A percentile compares a stretch with the other conserved stretches of the same genome.
Evolutionary conservation across 2,797 vertebrate species (phyloP).

Genomic region (Nyctibius grandis): DNA sequence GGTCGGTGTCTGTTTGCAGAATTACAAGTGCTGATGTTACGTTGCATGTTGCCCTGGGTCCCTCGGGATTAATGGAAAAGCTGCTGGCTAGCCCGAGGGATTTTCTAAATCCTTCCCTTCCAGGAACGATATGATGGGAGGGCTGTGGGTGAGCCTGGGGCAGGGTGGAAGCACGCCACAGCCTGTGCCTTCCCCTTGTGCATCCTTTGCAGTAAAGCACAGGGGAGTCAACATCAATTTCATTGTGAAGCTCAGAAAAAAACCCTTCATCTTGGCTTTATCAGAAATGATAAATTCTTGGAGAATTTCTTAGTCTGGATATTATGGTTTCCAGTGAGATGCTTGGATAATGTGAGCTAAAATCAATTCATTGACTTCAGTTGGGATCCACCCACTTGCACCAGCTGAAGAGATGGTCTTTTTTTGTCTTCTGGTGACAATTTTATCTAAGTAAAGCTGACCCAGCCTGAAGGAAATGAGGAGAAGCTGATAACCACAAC

Average conservation of each 20-base stretch:
- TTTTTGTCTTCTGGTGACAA: conserved; percentile 42
- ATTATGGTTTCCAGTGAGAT: background rate
- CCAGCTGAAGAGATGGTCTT: background rate
- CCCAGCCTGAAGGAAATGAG: conserved; percentile 2
- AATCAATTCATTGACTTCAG: background rate
- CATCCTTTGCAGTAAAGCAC: background rate
- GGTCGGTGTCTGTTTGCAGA: background rate
- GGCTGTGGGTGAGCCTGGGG: background rate
- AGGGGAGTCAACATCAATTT: background rate
- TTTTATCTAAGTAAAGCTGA: conserved; percentile 51
- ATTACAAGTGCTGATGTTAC: background rate
- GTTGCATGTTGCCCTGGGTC: background rate
- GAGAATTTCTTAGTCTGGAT: background rate
- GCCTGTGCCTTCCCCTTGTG: background rate
- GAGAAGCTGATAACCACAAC: conserved; percentile 1
- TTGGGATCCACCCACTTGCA: background rate
- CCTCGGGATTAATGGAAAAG: background rate
- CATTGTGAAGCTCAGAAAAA: background rate
- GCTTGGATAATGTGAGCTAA: background rate
- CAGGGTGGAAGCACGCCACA: background rate
- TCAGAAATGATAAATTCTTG: background rate
- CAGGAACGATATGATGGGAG: accelerated
- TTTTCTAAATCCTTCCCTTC: background rate
- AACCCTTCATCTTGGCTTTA: background rate
- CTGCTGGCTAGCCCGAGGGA: background rate